These are phyloP conservation scores for Spatula clypeata DNA, from an alignment of 2,797 vertebrate genomes.

Conservation along the genomic window DNA sequence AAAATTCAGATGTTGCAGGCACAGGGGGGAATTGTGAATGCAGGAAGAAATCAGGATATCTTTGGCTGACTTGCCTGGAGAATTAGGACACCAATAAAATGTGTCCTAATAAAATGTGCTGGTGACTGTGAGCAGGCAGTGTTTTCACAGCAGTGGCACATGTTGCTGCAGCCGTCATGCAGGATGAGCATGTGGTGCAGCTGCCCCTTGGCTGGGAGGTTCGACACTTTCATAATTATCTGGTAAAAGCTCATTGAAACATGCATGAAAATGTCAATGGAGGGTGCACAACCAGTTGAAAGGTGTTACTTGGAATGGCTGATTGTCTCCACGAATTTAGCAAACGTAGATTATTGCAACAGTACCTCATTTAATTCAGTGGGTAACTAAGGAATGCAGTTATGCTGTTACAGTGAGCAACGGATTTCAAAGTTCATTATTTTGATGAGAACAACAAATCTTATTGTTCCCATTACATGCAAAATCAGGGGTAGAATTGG, in stretches of 20 bases:
- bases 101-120: not conserved
- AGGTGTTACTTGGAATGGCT: not conserved
- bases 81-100: not conserved
- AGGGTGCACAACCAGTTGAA: not conserved
- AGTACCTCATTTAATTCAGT: not conserved
- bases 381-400: not conserved
- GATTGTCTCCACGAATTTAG: not conserved
- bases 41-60: not conserved
- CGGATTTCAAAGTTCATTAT: not conserved
- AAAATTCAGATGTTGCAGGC: not conserved
- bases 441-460: not conserved
- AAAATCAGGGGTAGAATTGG: not conserved
- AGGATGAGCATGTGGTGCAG: accelerated
- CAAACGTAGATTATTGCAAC: not conserved
- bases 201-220: not conserved
- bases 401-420: not conserved
- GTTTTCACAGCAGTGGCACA: not conserved
- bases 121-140: not conserved
- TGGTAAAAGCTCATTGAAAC: not conserved
- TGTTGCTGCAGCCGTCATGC: not conserved
- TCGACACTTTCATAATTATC: not conserved
- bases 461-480: not conserved
- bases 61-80: not conserved
- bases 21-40: not conserved
- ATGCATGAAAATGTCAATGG: no score